A percentile compares a stretch with the other conserved stretches of the same genome.
These are phyloP conservation scores for Antigone vipio DNA, from an alignment of 2,113 vertebrate genomes.

Conservation along the genomic window DNA sequence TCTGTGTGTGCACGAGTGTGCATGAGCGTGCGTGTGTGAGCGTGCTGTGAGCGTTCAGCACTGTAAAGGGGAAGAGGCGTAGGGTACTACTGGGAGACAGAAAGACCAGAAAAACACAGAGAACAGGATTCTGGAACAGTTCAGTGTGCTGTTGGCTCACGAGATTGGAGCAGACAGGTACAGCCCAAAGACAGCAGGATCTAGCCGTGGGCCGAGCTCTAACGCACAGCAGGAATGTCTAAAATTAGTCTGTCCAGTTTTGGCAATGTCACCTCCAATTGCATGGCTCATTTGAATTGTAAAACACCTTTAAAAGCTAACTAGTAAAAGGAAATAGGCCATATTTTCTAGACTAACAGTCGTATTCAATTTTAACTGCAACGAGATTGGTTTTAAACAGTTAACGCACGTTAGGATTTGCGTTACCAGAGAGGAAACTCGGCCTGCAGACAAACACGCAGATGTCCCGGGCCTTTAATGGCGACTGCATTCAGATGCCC, in stretches of 20 bases:
- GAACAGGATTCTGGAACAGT: conserved; percentile 60
- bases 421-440: background rate
- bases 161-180: conserved; percentile 69
- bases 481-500: background rate
- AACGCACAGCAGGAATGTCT: conserved; percentile 57
- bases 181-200: conserved; percentile 61
- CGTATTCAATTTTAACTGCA: conserved; percentile 51
- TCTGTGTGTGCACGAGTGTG: accelerated
- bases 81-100: conserved; percentile 17
- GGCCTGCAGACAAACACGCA: background rate
- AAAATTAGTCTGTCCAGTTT: conserved; percentile 62
- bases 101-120: background rate
- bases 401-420: background rate
- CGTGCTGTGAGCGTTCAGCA: background rate
- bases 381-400: conserved; percentile 40
- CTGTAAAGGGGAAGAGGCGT: background rate
- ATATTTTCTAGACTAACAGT: conserved; percentile 38
- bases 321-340: conserved; percentile 62
- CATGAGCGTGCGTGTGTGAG: accelerated
- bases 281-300: conserved; percentile 66
- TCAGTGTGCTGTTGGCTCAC: conserved; percentile 48
- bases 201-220: conserved; percentile 47
- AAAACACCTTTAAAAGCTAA: conserved; percentile 62
- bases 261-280: conserved; percentile 65
- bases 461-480: background rate